Evolutionary conservation across 1,140 invertebrate species (phyloP).

Genomic region (Potamilus streckersoni): DNA sequence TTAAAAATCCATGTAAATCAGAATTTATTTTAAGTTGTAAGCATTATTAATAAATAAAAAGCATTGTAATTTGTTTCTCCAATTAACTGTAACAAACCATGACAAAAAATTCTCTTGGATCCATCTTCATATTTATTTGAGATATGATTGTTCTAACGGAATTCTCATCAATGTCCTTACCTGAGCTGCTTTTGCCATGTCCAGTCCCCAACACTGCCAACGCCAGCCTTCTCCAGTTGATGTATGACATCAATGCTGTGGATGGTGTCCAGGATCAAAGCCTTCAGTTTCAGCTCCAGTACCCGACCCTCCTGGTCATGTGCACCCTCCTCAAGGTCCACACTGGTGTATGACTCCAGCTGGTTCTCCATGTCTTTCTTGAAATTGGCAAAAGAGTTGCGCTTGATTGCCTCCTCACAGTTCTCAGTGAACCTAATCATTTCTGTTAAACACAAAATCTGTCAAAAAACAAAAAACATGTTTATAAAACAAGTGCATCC

Average conservation of each 20-base stretch:
- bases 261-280: constrained; percentile 93
- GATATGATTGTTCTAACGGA: neutral
- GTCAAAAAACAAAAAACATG: constrained; percentile 7
- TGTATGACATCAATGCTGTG: constrained; percentile 89
- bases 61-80: too few relatives aligned
- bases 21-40: too few relatives aligned
- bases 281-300: constrained; percentile 73
- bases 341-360: constrained; percentile 75
- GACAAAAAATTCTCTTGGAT: too few relatives aligned
- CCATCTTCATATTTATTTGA: too few relatives aligned
- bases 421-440: constrained; percentile 83
- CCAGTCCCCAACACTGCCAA: constrained; percentile 82
- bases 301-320: constrained; percentile 55
- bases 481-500: too few relatives aligned
- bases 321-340: constrained; percentile 65
- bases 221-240: constrained; percentile 78
- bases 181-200: constrained; percentile 95
- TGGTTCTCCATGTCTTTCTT: constrained; percentile 71
- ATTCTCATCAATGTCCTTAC: constrained; percentile 65
- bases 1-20: too few relatives aligned
- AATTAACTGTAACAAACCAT: too few relatives aligned
- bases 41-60: too few relatives aligned
- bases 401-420: constrained; percentile 82
- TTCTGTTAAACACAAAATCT: constrained; percentile 81
- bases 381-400: constrained; percentile 74